Evolutionary conservation across 2,888 invertebrate genomes (phyloP).

Genomic region (Anoplius nigerrimus): DNA sequence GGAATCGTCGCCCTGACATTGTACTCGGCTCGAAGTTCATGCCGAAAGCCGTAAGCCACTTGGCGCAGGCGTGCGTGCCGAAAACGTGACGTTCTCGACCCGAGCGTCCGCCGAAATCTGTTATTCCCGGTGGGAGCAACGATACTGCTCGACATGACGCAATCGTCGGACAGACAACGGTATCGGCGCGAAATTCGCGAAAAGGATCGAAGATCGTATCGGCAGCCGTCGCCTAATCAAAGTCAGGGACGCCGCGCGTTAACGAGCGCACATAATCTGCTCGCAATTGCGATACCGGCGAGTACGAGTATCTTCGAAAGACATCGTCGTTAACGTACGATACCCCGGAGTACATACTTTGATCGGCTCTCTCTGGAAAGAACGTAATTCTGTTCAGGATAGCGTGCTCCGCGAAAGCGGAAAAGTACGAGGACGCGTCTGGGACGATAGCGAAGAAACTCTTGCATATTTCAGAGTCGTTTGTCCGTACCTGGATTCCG

Average conservation of each 20-base stretch:
- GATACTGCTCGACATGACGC: too few relatives aligned
- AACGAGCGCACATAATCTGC: too few relatives aligned
- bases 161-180: too few relatives aligned
- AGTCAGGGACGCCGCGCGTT: neutral
- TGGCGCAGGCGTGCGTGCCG: too few relatives aligned
- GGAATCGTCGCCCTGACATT: too few relatives aligned
- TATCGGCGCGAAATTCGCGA: conserved; percentile 7
- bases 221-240: neutral
- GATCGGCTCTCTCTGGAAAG: neutral
- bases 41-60: too few relatives aligned
- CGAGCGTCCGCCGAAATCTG: too few relatives aligned
- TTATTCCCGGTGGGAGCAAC: too few relatives aligned
- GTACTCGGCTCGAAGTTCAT: too few relatives aligned
- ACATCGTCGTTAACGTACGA: neutral
- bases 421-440: neutral
- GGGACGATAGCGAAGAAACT: neutral
- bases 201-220: conserved; percentile 18
- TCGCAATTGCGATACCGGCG: neutral
- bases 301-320: neutral
- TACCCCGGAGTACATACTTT: neutral
- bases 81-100: too few relatives aligned
- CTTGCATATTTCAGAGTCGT: conserved; percentile 6
- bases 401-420: neutral
- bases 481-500: neutral
- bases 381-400: neutral